Percentiles rank a stretch among this genome's conserved stretches.
Conservation (phyloP, 2,797 vertebrate species). For the Peromyscus nudipes region DNA sequence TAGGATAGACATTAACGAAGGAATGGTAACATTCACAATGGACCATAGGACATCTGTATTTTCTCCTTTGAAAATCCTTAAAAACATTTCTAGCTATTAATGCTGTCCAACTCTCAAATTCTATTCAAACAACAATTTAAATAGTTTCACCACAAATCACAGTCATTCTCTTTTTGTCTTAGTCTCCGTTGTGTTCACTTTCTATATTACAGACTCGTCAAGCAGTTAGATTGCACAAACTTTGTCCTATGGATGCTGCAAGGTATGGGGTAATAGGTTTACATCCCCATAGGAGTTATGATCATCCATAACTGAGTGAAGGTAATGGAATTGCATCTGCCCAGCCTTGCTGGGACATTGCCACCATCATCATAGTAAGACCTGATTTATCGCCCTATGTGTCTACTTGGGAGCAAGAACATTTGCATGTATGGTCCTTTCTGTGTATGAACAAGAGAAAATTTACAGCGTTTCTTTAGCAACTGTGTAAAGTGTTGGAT, state of each 20-base stretch:
- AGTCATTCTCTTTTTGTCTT: neutral
- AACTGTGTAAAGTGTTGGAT: conserved; percentile 30
- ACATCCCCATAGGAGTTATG: neutral
- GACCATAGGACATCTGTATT: neutral
- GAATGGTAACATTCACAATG: neutral
- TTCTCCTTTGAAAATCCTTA: conserved; percentile 1
- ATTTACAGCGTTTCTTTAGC: conserved; percentile 14
- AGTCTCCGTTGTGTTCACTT: neutral
- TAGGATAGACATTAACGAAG: neutral
- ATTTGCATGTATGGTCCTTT: conserved; percentile 31
- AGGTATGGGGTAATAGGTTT: neutral
- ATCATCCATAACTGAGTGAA: neutral
- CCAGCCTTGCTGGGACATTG: neutral
- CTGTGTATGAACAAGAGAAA: neutral
- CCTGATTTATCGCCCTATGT: neutral
- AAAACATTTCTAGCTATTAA: neutral
- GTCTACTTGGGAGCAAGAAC: neutral
- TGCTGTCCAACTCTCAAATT: neutral
- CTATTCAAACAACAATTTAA: neutral
- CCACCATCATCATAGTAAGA: neutral
- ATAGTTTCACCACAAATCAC: neutral
- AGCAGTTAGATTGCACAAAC: neutral
- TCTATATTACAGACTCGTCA: neutral
- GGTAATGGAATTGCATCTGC: neutral
- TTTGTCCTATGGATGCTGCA: neutral